phyloP scores from a whole-genome alignment of 2,113 vertebrate genomes.

The Hyperopisus bebe region DNA sequence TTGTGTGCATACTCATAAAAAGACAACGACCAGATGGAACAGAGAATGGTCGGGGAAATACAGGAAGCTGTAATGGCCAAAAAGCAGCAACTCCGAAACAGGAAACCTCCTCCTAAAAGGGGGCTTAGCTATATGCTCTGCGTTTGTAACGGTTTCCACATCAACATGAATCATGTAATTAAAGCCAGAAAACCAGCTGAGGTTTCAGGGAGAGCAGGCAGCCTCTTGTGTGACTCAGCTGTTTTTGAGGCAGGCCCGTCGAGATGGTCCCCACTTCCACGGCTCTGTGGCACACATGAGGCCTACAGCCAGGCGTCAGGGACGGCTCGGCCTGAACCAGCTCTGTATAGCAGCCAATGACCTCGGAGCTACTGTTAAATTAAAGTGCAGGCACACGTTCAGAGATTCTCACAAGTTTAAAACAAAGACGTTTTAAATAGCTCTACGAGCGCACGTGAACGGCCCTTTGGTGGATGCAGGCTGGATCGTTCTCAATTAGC shows the following conservation, averaged over 20 bases:
- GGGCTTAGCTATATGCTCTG: not conserved
- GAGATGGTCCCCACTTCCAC: not conserved
- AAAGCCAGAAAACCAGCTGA: not conserved
- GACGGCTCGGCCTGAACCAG: not conserved
- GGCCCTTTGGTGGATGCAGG: not conserved
- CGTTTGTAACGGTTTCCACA: not conserved
- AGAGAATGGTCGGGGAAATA: not conserved
- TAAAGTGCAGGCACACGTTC: not conserved
- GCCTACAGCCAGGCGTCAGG: not conserved
- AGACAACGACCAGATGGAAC: not conserved
- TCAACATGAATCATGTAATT: conserved; percentile 9
- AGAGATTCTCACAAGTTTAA: not conserved
- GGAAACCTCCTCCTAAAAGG: not conserved
- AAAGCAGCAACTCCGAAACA: not conserved
- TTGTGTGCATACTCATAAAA: not conserved
- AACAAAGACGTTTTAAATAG: not conserved
- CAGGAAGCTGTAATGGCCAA: not conserved
- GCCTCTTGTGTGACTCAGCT: conserved; percentile 12
- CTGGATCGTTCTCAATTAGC: not conserved
- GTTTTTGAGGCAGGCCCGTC: not conserved
- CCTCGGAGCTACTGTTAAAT: not conserved
- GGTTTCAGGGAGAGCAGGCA: not conserved
- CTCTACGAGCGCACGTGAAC: not conserved
- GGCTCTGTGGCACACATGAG: not conserved
- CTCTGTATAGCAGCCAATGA: not conserved